Conservation (phyloP, 2,888 invertebrate species). For the Drosophila helvetica region DNA sequence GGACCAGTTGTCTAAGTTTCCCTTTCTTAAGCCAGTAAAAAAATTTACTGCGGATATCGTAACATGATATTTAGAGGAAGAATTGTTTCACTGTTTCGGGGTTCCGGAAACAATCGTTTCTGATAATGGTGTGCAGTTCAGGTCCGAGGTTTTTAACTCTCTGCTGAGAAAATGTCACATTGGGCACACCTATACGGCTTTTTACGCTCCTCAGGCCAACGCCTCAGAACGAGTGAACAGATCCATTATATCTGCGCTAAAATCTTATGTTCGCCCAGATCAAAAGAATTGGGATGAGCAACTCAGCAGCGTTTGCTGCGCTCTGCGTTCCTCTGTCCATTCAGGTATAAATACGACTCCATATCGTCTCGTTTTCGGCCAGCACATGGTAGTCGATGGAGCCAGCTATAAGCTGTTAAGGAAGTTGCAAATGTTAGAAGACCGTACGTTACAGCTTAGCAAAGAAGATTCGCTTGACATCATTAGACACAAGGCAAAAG, state of each 20-base stretch:
- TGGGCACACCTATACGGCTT: too few species aligned
- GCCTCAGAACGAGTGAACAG: conserved; percentile 42
- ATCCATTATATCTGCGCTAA: conserved; percentile 31
- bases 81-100: neutral
- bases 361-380: neutral
- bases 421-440: too few species aligned
- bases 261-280: conserved; percentile 26
- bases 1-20: neutral
- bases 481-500: too few species aligned
- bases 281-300: conserved; percentile 43
- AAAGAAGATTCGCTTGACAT: too few species aligned
- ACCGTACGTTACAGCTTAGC: too few species aligned
- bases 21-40: neutral
- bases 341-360: too few species aligned
- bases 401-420: too few species aligned
- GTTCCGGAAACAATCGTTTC: neutral
- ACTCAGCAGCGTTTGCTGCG: conserved; percentile 21
- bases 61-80: neutral
- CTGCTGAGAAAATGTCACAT: neutral
- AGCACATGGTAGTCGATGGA: too few species aligned
- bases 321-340: neutral
- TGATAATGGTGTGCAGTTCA: conserved; percentile 4
- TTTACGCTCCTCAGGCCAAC: too few species aligned
- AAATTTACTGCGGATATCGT: neutral
- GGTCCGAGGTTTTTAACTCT: neutral